Evolutionary conservation across 2,113 vertebrate species (phyloP).

Genomic region (Hiodon alosoides): DNA sequence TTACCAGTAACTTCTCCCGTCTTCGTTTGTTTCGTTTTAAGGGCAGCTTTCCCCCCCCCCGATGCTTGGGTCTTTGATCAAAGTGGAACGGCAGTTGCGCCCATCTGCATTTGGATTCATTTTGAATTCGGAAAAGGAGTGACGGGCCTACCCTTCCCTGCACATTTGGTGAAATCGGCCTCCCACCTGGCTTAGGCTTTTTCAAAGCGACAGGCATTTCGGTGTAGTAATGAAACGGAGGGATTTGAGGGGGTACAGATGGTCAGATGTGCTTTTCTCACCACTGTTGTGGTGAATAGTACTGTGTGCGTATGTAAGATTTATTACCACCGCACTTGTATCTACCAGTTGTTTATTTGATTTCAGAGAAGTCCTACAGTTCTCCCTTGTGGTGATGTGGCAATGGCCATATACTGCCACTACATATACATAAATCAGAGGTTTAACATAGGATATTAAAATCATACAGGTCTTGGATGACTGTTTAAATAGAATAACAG

Average conservation of each 20-base stretch:
- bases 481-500: neutral
- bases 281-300: neutral
- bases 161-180: no score
- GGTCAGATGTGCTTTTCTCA: neutral
- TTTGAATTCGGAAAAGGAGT: neutral
- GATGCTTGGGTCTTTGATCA: slow-evolving; percentile 6
- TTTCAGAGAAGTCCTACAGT: neutral
- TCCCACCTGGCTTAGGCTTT: no score
- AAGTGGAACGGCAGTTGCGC: neutral
- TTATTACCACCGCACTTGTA: no score
- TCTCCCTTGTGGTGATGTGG: no score
- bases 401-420: no score
- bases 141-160: neutral
- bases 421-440: no score
- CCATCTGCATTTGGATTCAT: neutral
- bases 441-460: no score
- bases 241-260: neutral
- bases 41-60: neutral
- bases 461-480: neutral
- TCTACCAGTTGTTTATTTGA: neutral
- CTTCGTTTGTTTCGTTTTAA: neutral
- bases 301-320: neutral
- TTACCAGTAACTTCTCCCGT: no score
- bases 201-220: slow-evolving; percentile 5
- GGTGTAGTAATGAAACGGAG: neutral